phyloP scores from a whole-genome alignment of 2,888 invertebrate genomes.

The Cerastis leucographa region DNA sequence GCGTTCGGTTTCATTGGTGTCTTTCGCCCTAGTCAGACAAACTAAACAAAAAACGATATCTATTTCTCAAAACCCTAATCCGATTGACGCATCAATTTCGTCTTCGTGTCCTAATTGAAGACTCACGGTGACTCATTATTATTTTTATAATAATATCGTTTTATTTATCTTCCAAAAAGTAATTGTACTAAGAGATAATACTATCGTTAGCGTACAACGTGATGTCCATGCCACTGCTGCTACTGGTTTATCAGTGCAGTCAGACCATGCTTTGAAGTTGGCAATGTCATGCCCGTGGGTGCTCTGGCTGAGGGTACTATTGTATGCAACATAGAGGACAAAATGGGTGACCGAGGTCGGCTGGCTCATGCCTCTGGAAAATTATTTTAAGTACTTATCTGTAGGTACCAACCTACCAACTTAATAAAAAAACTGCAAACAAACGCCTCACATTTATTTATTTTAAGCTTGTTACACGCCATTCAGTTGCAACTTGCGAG shows the following conservation, averaged over 20 bases:
- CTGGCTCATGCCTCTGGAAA: no score
- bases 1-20: neutral
- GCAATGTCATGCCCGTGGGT: no score
- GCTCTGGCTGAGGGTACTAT: no score
- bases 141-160: neutral
- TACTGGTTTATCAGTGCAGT: slow-evolving; percentile 4
- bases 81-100: neutral
- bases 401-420: neutral
- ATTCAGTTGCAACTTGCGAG: neutral
- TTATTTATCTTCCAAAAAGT: slow-evolving; percentile 5
- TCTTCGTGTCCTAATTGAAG: neutral
- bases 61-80: neutral
- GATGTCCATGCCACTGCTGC: slow-evolving; percentile 1
- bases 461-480: neutral
- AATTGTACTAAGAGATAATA: slow-evolving; percentile 7
- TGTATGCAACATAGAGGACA: no score
- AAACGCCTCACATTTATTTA: neutral
- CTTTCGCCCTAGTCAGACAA: neutral
- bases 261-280: neutral
- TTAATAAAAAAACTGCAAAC: neutral
- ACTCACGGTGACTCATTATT: slow-evolving; percentile 9
- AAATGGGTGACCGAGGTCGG: no score
- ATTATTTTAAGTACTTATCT: neutral
- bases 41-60: neutral
- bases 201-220: slow-evolving; percentile 11